Evolutionary conservation across 1,140 invertebrate species (phyloP).

Genomic region (Tetragonula clypearis): DNA sequence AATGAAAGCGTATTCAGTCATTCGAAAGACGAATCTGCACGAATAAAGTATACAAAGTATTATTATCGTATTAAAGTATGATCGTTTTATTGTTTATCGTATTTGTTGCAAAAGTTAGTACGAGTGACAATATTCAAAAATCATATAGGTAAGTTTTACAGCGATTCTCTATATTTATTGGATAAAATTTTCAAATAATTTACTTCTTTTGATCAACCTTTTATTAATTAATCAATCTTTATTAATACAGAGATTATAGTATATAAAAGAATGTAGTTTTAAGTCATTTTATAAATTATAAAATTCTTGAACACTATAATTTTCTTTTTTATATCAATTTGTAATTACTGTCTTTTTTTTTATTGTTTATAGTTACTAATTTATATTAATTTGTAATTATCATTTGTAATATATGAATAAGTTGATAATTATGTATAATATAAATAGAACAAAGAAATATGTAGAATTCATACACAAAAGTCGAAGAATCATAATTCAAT

Average conservation of each 20-base stretch:
- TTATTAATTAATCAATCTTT: background rate
- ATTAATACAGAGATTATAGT: background rate
- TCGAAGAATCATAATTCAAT: background rate
- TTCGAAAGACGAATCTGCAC: constrained; percentile 43
- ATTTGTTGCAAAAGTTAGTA: constrained; percentile 43
- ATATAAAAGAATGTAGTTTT: background rate
- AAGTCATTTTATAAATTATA: too few relatives aligned
- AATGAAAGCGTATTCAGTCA: constrained; percentile 53
- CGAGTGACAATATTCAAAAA: constrained; percentile 37
- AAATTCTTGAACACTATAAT: too few relatives aligned
- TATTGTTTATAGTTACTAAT: background rate
- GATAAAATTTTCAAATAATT: background rate
- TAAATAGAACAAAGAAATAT: background rate
- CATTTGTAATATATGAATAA: too few relatives aligned
- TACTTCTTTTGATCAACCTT: background rate
- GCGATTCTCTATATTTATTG: background rate
- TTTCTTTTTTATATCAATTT: too few relatives aligned
- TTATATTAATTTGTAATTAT: background rate
- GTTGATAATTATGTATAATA: background rate
- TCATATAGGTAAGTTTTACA: constrained; percentile 40
- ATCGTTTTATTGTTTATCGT: constrained; percentile 54
- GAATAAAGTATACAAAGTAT: constrained; percentile 43
- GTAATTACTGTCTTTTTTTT: too few relatives aligned
- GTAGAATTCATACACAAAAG: background rate
- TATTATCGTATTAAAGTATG: constrained; percentile 48